Base-by-base conservation (phyloP, 64 coral and sea anemone genomes). In the Actinia tenebrosa region DNA sequence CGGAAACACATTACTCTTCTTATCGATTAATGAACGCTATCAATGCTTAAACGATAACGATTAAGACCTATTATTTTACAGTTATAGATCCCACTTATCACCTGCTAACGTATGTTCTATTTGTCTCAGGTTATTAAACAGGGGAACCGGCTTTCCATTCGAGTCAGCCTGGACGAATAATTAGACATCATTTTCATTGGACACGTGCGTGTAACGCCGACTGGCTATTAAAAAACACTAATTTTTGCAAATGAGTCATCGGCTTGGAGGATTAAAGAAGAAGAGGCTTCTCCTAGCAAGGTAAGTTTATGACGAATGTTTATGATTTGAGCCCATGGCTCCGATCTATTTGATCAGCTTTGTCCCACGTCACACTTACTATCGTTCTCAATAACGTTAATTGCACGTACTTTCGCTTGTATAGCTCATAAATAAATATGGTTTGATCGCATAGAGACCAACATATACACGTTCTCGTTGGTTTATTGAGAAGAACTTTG, bases 41-140 rank as follows among this genome's bases (percentile, higher is more conserved):
- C 69, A 75, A 42, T 75, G 23, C n/a, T 26, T 30, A 75, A 75
- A 75, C 9, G 69, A 75, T 30, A 75, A 75, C 69, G 42, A 30
- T 75, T 75, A 75, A 75, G 69, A 75, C 9, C 20, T 75, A 75
- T 75, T 75, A 75, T 30, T 75, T 75, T 75, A 75, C 69, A 30
- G n/a, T 75, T 26, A 75, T 75, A 23, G 5, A 4, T 3, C 13
- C 5, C 69, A 66, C 11, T 43, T 75, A 75, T 75, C 69, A 75
- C 69, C 69, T 75, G 25, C 69, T 75, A 75, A 30, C 69, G 11
- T 30, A 26, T 75, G 69, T 75, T 69, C 23, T 30, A 75, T 30
- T 75, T 42, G 9, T 75, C 69, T 75, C 69, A 75, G 23, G 69
- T 75, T 75, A 75, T 75, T 75, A 75, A 42, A 30, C 27, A 30